phyloP scores from a whole-genome alignment of 2,113 vertebrate species.

The Cinclus cinclus region DNA sequence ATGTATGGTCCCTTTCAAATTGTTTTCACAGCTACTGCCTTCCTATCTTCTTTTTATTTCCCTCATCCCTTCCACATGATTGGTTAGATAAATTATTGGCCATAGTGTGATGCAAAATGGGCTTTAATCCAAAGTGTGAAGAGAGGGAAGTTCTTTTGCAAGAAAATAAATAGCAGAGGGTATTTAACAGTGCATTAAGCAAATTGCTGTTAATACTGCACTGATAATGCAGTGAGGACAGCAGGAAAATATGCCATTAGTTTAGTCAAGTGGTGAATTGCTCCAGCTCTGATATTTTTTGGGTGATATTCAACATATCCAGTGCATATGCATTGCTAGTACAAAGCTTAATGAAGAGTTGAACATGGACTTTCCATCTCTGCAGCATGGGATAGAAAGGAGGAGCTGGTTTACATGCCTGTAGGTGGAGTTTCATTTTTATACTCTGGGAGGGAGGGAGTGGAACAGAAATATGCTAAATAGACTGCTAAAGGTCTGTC shows the following conservation, averaged over 20 bases:
- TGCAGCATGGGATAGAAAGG: neutral
- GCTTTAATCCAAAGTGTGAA: neutral
- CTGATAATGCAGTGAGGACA: neutral
- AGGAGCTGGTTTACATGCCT: neutral
- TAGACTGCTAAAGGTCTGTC: neutral
- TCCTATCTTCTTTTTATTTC: neutral
- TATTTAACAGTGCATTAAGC: slow-evolving; percentile 35
- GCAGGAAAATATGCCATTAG: slow-evolving; percentile 1
- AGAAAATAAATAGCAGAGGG: slow-evolving; percentile 5
- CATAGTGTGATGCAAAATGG: neutral
- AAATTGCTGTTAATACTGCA: neutral
- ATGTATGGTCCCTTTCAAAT: neutral
- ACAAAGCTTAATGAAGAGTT: neutral
- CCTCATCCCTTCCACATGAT: neutral
- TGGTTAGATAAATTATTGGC: neutral
- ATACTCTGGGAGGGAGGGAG: neutral
- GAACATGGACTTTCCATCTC: neutral
- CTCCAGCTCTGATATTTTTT: neutral
- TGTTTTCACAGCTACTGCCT: neutral
- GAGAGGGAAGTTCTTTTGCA: neutral
- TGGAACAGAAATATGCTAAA: neutral
- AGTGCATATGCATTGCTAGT: neutral
- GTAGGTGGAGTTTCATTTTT: neutral
- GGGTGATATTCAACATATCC: neutral
- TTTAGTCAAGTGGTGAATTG: neutral